These are phyloP conservation scores for Coregonus sp. DNA, from an alignment of 2,797 vertebrate species.

Conservation along the genomic window DNA sequence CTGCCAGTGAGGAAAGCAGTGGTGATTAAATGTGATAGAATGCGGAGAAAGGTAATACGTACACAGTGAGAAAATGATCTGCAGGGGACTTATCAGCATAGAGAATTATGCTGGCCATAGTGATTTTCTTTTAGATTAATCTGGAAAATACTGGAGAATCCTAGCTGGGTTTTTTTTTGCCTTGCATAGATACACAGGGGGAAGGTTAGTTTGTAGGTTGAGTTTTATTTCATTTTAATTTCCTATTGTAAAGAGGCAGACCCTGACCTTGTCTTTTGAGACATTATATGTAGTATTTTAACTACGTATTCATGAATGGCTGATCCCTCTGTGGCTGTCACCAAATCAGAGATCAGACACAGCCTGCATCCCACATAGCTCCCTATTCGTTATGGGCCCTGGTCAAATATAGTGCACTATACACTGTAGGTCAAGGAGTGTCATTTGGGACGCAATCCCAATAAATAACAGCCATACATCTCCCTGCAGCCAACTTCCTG, in stretches of 20 bases:
- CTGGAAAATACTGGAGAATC: too few relatives aligned
- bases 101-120: constrained; percentile 53
- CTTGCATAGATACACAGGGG: constrained; percentile 45
- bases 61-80: constrained; percentile 66
- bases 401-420: background rate
- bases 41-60: constrained; percentile 67
- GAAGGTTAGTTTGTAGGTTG: constrained; percentile 33
- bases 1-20: constrained; percentile 56
- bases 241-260: constrained; percentile 40
- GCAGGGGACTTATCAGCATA: constrained; percentile 39
- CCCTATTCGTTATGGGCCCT: background rate
- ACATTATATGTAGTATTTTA: constrained; percentile 52
- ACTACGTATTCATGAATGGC: constrained; percentile 56
- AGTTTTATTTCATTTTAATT: constrained; percentile 50
- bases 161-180: constrained; percentile 39
- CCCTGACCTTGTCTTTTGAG: constrained; percentile 54
- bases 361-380: background rate
- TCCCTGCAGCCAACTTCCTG: constrained; percentile 73
- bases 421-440: background rate
- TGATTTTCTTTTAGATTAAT: constrained; percentile 25
- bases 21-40: constrained; percentile 78
- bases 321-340: constrained; percentile 50
- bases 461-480: constrained; percentile 51
- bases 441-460: constrained; percentile 34
- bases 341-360: constrained; percentile 54